Evolutionary conservation across 2,113 vertebrate species (phyloP), one percentile per base, ranked within the genome.

Genomic region (Sakesphorus luctuosus): DNA sequence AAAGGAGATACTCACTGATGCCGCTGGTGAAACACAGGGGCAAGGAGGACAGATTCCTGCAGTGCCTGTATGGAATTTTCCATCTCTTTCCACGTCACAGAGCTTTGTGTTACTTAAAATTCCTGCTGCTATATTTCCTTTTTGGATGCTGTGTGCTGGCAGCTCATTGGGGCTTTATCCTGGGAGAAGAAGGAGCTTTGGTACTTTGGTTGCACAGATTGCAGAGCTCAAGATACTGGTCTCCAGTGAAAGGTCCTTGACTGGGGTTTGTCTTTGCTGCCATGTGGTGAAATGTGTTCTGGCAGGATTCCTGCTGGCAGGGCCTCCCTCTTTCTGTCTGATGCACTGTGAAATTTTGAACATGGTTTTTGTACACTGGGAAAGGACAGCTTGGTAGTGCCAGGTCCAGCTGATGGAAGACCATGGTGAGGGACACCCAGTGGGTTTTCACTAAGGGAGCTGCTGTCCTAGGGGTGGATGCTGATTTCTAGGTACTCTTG

Each of bases 101-200:
- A 52, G 21, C 29, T 53, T 16, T 5, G 11, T 29, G 9, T 84
- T 55, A 26, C 18, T n/a, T 91, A 52, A 52, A 58, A 33, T 44
- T 65, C 55, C 46, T 55, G 14, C 58, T 79, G 5, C 58, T 71
- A 3, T 0, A 2, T 84, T 80, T 80, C 11, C 3, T 84, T 75
- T 69, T 49, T 43, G 83, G 68, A 65, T 4, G 4, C 10, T n/a
- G 8, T 52, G 50, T 72, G 10, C 49, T 83, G 43, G 46, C 4
- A 53, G 25, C 14, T 44, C 20, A 9, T 0, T 0, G 33, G 31
- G 23, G 6, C 4, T 47, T 88, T 83, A 20, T 66, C 14, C 46
- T 46, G 50, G 11, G 26, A 19, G 23, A 40, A 67, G 35, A 56
- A 55, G 49, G 28, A 55, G 7, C 36, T 89, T 82, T 56, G 24